Conservation (phyloP, 2,888 invertebrate genomes). For the Amphimallon solstitiale region DNA sequence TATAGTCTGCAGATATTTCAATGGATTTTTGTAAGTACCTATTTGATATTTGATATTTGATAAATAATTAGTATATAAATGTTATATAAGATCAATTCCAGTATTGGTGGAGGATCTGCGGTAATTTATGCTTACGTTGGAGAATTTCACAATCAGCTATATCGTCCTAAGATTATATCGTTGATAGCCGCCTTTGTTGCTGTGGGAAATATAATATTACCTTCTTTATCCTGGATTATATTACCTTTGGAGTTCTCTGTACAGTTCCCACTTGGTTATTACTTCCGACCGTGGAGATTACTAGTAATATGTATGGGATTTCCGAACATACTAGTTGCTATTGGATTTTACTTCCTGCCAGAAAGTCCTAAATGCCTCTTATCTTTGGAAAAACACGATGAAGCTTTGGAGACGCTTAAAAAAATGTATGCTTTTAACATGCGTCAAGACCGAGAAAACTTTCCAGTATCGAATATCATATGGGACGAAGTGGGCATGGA, state of each 20-base stretch:
- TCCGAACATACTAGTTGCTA: conserved; percentile 56
- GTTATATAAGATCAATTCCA: conserved; percentile 42
- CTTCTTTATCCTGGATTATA: conserved; percentile 60
- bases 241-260: conserved; percentile 57
- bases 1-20: conserved; percentile 65
- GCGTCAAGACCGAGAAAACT: conserved; percentile 53
- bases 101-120: conserved; percentile 64
- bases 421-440: conserved; percentile 58
- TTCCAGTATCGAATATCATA: conserved; percentile 55
- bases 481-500: conserved; percentile 52
- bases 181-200: conserved; percentile 61
- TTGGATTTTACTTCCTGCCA: conserved; percentile 55
- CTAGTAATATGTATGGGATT: conserved; percentile 57
- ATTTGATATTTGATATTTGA: neutral
- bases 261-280: conserved; percentile 60
- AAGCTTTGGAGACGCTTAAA: conserved; percentile 56
- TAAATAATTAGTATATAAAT: neutral
- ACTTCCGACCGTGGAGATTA: conserved; percentile 59
- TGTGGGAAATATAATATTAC: conserved; percentile 58
- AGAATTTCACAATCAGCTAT: conserved; percentile 64
- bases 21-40: conserved; percentile 66
- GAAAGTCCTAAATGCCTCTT: conserved; percentile 63
- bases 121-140: conserved; percentile 66
- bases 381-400: conserved; percentile 54
- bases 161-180: conserved; percentile 62